A percentile compares a stretch with the other conserved stretches of the same genome.
Conservation (phyloP, 2,113 vertebrate genomes). For the Bubo scandiacus region DNA sequence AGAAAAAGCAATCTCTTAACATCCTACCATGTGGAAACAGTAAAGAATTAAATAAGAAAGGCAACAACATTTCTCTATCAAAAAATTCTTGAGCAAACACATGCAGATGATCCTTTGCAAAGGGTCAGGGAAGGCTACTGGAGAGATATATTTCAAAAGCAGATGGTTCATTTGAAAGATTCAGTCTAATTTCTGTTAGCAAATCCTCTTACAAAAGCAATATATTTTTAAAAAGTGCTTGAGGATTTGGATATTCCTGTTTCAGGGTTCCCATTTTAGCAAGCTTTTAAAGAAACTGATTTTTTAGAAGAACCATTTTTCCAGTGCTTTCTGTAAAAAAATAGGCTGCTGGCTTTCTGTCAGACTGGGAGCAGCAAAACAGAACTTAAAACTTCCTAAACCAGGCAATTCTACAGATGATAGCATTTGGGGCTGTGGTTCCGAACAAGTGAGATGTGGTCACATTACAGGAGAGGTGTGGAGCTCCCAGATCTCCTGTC, state of each 20-base stretch:
- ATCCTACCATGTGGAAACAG: not conserved
- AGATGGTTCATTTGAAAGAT: not conserved
- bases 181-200: not conserved
- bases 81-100: not conserved
- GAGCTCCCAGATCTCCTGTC: not conserved
- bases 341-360: not conserved
- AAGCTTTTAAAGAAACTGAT: not conserved
- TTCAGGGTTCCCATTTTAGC: not conserved
- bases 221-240: not conserved
- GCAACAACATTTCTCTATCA: not conserved
- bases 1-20: slow-evolving; percentile 28
- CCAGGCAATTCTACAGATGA: not conserved
- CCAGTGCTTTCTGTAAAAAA: not conserved
- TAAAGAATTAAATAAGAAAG: not conserved
- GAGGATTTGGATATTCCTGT: not conserved
- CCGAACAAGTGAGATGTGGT: accelerated
- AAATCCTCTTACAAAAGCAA: not conserved
- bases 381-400: not conserved
- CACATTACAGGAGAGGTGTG: not conserved
- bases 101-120: not conserved
- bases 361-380: not conserved
- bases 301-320: not conserved
- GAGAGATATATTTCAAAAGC: not conserved
- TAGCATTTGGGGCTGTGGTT: not conserved
- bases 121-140: not conserved